Evolutionary conservation across 2,888 invertebrate species (phyloP).

Genomic region (Argyresthia albistria): DNA sequence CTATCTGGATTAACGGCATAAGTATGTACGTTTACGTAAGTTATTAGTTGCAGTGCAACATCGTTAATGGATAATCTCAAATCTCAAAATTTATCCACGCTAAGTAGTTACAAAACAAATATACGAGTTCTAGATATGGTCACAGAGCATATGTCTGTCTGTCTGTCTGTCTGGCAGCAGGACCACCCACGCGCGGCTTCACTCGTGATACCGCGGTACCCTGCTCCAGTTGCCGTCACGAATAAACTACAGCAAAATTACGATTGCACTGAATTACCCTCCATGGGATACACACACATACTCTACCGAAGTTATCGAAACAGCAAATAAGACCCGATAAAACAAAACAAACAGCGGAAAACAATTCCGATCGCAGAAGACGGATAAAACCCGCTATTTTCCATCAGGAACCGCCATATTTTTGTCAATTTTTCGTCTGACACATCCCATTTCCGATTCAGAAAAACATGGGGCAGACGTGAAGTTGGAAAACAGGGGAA

Average conservation of each 20-base stretch:
- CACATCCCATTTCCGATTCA: conserved; percentile 69
- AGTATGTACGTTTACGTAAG: too few species aligned
- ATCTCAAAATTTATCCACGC: too few species aligned
- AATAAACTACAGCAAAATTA: not conserved
- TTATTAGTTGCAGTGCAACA: too few species aligned
- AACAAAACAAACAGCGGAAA: conserved; percentile 42
- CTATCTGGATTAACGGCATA: too few species aligned
- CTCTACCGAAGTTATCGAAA: not conserved
- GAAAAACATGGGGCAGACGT: conserved; percentile 66
- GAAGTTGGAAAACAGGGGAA: conserved; percentile 68
- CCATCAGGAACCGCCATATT: conserved; percentile 59
- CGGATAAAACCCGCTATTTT: conserved; percentile 65
- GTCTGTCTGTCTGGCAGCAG: conserved; percentile 24
- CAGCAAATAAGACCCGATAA: conserved; percentile 10
- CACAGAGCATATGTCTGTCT: not conserved
- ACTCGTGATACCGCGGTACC: not conserved
- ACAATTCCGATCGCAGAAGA: conserved; percentile 37
- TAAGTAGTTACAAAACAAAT: not conserved
- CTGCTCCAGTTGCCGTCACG: conserved; percentile 3
- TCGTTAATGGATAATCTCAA: too few species aligned
- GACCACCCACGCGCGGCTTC: conserved; percentile 25
- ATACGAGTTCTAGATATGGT: not conserved
- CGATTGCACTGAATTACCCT: not conserved
- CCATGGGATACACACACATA: not conserved
- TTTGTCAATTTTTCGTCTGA: conserved; percentile 71